Conservation (phyloP, 2,113 vertebrate species). For the Sapajus apella region DNA sequence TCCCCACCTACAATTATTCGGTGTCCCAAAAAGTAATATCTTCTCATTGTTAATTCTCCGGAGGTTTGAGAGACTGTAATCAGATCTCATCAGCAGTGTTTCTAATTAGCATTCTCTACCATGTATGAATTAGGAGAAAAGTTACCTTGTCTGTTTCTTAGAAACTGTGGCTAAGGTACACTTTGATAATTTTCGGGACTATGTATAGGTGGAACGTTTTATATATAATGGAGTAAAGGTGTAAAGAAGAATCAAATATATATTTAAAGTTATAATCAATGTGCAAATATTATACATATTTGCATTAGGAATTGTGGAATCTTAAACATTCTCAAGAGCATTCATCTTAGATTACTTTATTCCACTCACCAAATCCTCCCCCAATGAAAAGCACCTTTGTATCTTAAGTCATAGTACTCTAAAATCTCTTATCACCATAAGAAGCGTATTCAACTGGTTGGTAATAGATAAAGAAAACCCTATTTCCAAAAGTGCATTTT, state of each 20-base stretch:
- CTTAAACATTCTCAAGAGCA: background rate
- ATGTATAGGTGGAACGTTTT: background rate
- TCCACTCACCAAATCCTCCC: background rate
- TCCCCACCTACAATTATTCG: background rate
- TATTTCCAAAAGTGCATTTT: background rate
- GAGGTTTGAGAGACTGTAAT: background rate
- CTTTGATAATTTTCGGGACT: background rate
- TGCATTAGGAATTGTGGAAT: background rate
- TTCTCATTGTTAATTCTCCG: background rate
- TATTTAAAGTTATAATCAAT: constrained; percentile 7
- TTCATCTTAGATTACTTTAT: background rate
- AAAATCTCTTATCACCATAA: background rate
- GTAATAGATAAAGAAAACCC: background rate
- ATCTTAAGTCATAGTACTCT: background rate
- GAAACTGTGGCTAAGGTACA: background rate
- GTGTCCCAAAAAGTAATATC: background rate
- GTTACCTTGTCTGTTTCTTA: background rate
- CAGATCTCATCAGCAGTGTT: background rate
- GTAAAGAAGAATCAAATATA: background rate
- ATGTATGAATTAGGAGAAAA: background rate
- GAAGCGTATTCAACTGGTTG: background rate
- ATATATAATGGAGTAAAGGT: background rate
- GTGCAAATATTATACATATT: background rate
- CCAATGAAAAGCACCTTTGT: background rate
- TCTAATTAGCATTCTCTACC: background rate